phyloP scores from a whole-genome alignment of 1,140 invertebrate species.

The Himalopsyche phryganea region DNA sequence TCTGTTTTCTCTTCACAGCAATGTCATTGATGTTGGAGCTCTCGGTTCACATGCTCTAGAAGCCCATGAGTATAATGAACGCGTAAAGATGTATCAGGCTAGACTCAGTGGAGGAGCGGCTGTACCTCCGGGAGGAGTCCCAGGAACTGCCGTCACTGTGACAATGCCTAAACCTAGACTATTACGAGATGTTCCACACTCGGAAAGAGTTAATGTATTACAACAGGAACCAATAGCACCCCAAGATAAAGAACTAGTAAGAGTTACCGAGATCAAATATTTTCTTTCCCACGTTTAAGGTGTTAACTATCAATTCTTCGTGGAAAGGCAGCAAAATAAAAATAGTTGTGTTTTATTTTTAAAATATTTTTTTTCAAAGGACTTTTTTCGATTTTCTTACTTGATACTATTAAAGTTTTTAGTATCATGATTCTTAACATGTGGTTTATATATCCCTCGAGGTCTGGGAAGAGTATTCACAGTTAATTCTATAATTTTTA shows the following conservation, averaged over 20 bases:
- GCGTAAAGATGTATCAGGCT: conserved; percentile 67
- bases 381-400: no score
- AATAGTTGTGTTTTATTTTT: no score
- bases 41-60: conserved; percentile 72
- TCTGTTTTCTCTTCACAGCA: conserved; percentile 54
- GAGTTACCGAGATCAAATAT: no score
- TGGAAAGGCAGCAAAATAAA: no score
- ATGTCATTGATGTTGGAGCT: conserved; percentile 81
- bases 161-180: conserved; percentile 19
- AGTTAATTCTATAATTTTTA: no score
- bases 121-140: conserved; percentile 20
- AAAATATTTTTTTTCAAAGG: no score
- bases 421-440: no score
- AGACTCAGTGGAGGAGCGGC: conserved; percentile 41
- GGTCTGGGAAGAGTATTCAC: no score
- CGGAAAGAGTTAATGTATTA: conserved; percentile 20
- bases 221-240: conserved; percentile 28
- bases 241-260: conserved; percentile 27
- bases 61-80: conserved; percentile 75
- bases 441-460: no score
- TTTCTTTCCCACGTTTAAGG: no score
- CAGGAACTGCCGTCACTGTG: neutral
- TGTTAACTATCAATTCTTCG: no score
- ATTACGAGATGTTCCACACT: conserved; percentile 21
- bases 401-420: no score